Evolutionary conservation across 2,888 invertebrate genomes (phyloP), one percentile per base, ranked within the genome.

Genomic region (Stramonita haemastoma): DNA sequence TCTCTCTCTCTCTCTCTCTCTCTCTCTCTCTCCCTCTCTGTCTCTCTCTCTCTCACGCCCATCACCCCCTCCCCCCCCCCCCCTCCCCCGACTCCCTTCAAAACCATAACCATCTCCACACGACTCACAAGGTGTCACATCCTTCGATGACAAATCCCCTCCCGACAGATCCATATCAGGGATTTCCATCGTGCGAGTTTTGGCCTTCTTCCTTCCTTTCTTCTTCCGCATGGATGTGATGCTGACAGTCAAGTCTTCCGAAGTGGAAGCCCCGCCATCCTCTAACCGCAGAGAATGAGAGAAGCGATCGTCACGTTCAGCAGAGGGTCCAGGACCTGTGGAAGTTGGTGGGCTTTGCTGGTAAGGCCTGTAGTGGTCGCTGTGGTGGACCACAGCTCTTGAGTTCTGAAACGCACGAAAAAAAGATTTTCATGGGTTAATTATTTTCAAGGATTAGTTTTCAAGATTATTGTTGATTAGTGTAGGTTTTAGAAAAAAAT

Each of bases 131-230:
- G 91, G 90, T 0, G 91, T 90, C 0, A 70, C 89, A 11, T 91
- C 90, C 19, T 46, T 89, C 13, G 91, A 91, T 0, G 90, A 88
- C 22, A 88, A 19, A 34, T 91, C 90, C 22, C 87, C 89, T 11
- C 85, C 85, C 0, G 92, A 92, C 1, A 88, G 81, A 26, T 93
- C 92, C 87, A 90, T 29, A 46, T 92, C 91, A 19, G 70, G 26
- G 13, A 91, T 90, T 70, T 90, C 90, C 15, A 86, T 90, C 8
- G 32, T 46, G n/a, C 90, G 56, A 22, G 87, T 73, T 81, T 91
- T 91, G 0, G 60, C 46, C 22, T 73, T 89, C 88, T 87, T 91
- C 34, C 89, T 89, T 5, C 89, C 34, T n/a, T 77, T 87, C 22
- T 86, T 36, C 26, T 60, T 89, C 22, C 46, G 26, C 57, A 11